phyloP scores from a whole-genome alignment of 2,113 vertebrate genomes.

The Amphiprion ocellaris region DNA sequence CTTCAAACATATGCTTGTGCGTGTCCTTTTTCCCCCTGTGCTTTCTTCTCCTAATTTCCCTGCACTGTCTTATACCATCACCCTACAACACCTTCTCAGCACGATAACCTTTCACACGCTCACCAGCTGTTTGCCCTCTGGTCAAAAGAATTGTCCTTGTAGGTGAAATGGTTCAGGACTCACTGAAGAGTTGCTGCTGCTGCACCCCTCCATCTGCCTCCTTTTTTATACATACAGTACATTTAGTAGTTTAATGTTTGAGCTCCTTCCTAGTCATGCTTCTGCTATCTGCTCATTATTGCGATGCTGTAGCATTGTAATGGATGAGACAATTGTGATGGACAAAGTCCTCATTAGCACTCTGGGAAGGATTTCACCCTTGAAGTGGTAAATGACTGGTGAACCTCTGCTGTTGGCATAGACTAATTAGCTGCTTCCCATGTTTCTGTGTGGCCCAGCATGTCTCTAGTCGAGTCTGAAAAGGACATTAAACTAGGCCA shows the following conservation, averaged over 20 bases:
- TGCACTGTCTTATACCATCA: slow-evolving; percentile 25
- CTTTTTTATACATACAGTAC: background rate
- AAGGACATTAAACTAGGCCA: slow-evolving; percentile 78
- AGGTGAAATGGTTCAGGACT: slow-evolving; percentile 34
- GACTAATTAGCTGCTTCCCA: slow-evolving; percentile 77
- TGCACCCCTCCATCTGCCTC: background rate
- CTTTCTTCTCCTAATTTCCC: slow-evolving; percentile 42
- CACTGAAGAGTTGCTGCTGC: background rate
- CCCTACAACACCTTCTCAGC: slow-evolving; percentile 43
- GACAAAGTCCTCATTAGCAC: slow-evolving; percentile 67
- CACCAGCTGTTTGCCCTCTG: slow-evolving; percentile 61
- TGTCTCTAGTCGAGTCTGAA: slow-evolving; percentile 73
- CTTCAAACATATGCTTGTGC: slow-evolving; percentile 39
- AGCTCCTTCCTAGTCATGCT: slow-evolving; percentile 2
- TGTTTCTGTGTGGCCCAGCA: slow-evolving; percentile 70
- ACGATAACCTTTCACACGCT: slow-evolving; percentile 44
- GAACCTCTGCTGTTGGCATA: slow-evolving; percentile 65
- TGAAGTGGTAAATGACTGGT: slow-evolving; percentile 68
- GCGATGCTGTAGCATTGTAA: slow-evolving; percentile 25
- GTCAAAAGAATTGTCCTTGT: slow-evolving; percentile 34
- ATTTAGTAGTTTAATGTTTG: slow-evolving; percentile 22
- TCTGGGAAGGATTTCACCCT: slow-evolving; percentile 62
- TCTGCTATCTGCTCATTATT: slow-evolving; percentile 23
- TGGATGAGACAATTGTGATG: slow-evolving; percentile 55
- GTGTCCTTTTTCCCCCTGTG: slow-evolving; percentile 25